Evolutionary conservation across 2,113 vertebrate species (phyloP).

Genomic region (Morone saxatilis): DNA sequence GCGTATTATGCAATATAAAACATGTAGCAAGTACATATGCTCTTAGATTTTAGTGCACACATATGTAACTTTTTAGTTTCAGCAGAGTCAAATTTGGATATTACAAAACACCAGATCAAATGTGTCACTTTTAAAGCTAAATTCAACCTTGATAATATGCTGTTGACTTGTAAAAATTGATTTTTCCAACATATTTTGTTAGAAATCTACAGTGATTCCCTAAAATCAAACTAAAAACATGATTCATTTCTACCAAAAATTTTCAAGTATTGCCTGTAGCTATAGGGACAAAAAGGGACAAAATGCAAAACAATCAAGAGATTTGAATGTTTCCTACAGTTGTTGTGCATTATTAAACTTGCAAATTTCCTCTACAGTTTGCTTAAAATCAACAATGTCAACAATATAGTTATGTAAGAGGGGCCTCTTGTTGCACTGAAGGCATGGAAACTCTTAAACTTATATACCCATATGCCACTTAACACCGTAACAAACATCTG

Average conservation of each 20-base stretch:
- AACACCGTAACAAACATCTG: conserved; percentile 17
- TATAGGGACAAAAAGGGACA: background rate
- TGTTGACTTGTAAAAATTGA: background rate
- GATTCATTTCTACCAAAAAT: background rate
- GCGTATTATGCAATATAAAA: too few relatives aligned
- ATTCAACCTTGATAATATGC: background rate
- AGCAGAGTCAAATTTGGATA: too few relatives aligned
- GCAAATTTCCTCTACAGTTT: background rate
- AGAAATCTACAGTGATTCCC: background rate
- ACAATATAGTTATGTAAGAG: conserved; percentile 3
- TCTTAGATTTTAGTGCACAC: background rate
- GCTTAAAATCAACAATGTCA: conserved; percentile 1
- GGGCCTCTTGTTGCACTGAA: conserved; percentile 9
- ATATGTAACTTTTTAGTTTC: too few relatives aligned
- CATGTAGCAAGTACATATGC: background rate
- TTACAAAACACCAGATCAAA: background rate
- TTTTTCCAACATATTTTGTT: too few relatives aligned
- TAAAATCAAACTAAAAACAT: background rate
- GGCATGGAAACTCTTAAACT: conserved; percentile 27
- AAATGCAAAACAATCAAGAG: background rate
- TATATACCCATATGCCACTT: conserved; percentile 22
- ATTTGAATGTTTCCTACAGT: background rate
- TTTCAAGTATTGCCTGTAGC: background rate
- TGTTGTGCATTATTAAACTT: background rate
- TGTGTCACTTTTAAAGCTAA: background rate